These are phyloP conservation scores for Pseudomyrmex pallidus DNA, from an alignment of 1,140 invertebrate genomes.

Conservation along the genomic window DNA sequence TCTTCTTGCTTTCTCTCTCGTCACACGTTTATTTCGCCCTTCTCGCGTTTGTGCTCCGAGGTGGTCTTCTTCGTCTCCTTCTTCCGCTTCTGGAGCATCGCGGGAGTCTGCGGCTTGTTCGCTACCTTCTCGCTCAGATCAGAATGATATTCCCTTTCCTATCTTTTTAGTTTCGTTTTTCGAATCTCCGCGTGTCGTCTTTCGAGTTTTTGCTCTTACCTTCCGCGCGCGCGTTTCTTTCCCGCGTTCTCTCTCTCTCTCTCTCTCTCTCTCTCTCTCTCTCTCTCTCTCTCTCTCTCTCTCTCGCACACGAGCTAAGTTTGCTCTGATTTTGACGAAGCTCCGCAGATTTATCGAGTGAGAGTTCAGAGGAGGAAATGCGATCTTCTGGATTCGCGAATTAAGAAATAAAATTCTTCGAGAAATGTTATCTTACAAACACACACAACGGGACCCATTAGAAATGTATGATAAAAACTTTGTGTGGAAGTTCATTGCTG, in stretches of 20 bases:
- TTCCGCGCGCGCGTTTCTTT: neutral
- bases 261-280: neutral
- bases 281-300: neutral
- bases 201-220: no score
- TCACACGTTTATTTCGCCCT: neutral
- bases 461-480: slow-evolving; percentile 18
- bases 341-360: neutral
- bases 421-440: slow-evolving; percentile 15
- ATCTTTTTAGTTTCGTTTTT: slow-evolving; percentile 27
- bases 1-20: slow-evolving; percentile 32
- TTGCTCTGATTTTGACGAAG: slow-evolving; percentile 48
- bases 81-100: slow-evolving; percentile 11
- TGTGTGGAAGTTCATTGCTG: neutral
- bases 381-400: slow-evolving; percentile 23
- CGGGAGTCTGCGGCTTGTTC: slow-evolving; percentile 35
- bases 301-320: neutral
- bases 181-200: slow-evolving; percentile 27
- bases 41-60: neutral
- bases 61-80: neutral
- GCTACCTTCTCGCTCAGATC: slow-evolving; percentile 26
- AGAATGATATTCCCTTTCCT: slow-evolving; percentile 29
- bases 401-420: slow-evolving; percentile 44
- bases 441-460: neutral
- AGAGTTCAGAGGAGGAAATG: slow-evolving; percentile 7
- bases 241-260: neutral